Percentiles rank a stretch among this genome's conserved stretches.
Conservation (phyloP, 2,113 vertebrate species). For the Donacobius atricapilla region DNA sequence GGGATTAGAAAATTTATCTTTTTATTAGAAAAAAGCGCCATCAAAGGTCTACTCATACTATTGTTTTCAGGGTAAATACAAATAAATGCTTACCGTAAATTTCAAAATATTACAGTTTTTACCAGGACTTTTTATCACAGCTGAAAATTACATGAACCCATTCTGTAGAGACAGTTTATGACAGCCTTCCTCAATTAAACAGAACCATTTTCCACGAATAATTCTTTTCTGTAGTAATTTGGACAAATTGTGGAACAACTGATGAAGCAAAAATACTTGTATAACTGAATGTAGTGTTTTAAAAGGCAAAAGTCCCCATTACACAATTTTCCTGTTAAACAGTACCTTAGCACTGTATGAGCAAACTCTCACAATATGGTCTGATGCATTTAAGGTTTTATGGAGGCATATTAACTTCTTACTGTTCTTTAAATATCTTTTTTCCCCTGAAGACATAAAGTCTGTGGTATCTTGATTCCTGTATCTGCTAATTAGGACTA, state of each 20-base stretch:
- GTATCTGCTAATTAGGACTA: not conserved
- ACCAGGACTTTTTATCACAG: not conserved
- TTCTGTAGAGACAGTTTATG: not conserved
- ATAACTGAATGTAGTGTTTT: not conserved
- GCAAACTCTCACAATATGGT: not conserved
- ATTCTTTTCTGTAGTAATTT: not conserved
- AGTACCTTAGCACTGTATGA: not conserved
- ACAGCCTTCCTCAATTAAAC: not conserved
- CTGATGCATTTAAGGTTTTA: not conserved
- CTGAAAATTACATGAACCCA: not conserved
- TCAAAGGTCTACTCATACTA: not conserved
- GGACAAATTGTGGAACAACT: not conserved
- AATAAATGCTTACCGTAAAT: not conserved
- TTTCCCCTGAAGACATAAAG: not conserved
- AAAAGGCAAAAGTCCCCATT: not conserved
- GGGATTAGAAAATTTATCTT: not conserved
- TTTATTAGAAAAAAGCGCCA: not conserved
- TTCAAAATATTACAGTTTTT: not conserved
- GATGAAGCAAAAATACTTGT: not conserved
- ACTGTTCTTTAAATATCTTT: not conserved
- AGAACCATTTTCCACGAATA: not conserved
- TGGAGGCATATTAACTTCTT: not conserved
- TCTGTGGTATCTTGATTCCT: not conserved
- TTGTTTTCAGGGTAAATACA: not conserved
- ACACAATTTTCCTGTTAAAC: not conserved